Evolutionary conservation across 1,140 invertebrate genomes (phyloP), one percentile per base, ranked within the genome.

Genomic region (Colletes gigas): DNA sequence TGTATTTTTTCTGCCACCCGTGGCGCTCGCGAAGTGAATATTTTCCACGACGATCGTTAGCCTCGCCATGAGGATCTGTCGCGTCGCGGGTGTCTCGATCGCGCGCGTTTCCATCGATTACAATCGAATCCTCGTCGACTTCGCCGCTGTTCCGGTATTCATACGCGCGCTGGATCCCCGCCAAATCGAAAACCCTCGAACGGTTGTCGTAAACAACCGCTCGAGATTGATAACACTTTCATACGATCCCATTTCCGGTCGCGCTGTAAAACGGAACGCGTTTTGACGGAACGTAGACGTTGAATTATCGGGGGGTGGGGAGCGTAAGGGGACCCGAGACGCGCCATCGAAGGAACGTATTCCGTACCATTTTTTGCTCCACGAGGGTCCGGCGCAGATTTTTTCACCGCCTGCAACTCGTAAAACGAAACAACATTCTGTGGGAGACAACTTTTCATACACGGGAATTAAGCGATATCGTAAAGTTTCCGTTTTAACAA

Each of bases 141-240:
- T 66, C 50, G 66, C 62, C 76, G 70, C 41, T 59, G 47, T 54
- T 73, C 21, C 19, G 14, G 55, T 82, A 86, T 85, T 78, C 79
- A 79, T 85, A 86, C 69, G 69, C 67, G 57, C 12, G 39, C 50
- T 86, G 83, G 83, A 86, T n/a, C 55, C 41, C 39, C 41, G 84
- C 83, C 84, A 86, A 82, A 86, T 86, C 83, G 70, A 85, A 19
- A 73, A 68, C 60, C 39, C 79, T 82, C 74, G 59, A 82, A 82
- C 21, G 70, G 21, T 66, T 60, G 59, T 82, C 79, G 83, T 85
- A 86, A 86, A 86, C 79, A 82, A 84, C 73, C 39, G 47, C 12
- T 44, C 80, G 78, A 86, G 83, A 86, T 85, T 84, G 84, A 86
- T 85, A 84, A 85, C 60, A 57, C 44, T 79, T 78, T 82, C 75